These are phyloP conservation scores for Neocrepidodera transversa DNA, from an alignment of 2,888 invertebrate species.

Conservation along the genomic window DNA sequence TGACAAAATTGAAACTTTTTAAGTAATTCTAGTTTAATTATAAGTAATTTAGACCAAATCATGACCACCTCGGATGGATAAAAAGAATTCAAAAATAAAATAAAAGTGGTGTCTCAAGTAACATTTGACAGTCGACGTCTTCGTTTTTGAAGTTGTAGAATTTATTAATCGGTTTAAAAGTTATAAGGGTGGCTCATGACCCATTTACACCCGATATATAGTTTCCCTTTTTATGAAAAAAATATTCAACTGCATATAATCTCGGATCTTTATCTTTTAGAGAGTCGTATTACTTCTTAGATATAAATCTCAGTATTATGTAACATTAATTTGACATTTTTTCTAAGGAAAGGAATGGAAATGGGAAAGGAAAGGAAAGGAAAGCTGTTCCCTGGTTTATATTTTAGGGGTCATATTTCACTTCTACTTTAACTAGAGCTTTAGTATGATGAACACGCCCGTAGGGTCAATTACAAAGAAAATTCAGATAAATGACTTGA, in stretches of 20 bases:
- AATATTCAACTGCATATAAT: neutral
- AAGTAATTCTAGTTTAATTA: too few relatives aligned
- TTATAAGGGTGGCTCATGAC: too few relatives aligned
- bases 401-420: constrained; percentile 18
- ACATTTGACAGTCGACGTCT: too few relatives aligned
- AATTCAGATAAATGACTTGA: constrained; percentile 32
- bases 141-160: too few relatives aligned
- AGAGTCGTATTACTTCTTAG: constrained; percentile 7
- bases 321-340: constrained; percentile 18
- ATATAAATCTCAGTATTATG: constrained; percentile 16
- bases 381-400: constrained; percentile 8
- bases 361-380: neutral
- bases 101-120: too few relatives aligned
- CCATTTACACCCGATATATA: too few relatives aligned
- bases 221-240: too few relatives aligned
- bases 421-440: constrained; percentile 15
- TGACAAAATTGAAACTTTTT: too few relatives aligned
- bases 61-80: too few relatives aligned
- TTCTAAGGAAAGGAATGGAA: constrained; percentile 2
- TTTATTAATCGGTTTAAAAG: too few relatives aligned
- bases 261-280: neutral
- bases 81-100: too few relatives aligned
- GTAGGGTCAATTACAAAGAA: constrained; percentile 33
- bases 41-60: too few relatives aligned
- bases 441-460: constrained; percentile 32